A percentile compares a stretch with the other conserved stretches of the same genome.
phyloP scores from a whole-genome alignment of 2,888 invertebrate genomes.

The Fissipunctia ypsillon region DNA sequence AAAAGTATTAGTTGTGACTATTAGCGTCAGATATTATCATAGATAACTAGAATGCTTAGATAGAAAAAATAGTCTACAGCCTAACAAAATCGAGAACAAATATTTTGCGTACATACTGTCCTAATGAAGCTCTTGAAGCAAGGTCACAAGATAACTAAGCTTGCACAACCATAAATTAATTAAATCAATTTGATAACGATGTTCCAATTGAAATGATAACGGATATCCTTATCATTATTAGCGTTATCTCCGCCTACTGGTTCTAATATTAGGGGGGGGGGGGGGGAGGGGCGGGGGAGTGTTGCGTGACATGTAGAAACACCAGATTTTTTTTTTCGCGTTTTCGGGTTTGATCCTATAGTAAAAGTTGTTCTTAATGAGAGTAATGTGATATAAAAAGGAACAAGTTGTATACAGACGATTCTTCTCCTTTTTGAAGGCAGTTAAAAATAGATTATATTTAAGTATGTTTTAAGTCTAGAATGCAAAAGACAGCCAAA shows the following conservation, averaged over 20 bases:
- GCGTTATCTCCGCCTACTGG: slow-evolving; percentile 61
- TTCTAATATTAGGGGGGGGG: slow-evolving; percentile 33
- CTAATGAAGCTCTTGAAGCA: slow-evolving; percentile 60
- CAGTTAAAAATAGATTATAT: no score
- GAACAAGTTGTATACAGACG: no score
- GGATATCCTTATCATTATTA: slow-evolving; percentile 63
- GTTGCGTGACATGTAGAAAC: no score
- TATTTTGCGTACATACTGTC: slow-evolving; percentile 31
- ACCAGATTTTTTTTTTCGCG: no score
- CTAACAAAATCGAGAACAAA: slow-evolving; percentile 2
- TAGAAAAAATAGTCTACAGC: slow-evolving; percentile 3
- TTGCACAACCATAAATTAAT: slow-evolving; percentile 76
- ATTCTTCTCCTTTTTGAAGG: no score
- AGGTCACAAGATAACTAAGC: slow-evolving; percentile 68
- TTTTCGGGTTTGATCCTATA: no score
- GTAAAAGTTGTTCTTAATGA: no score
- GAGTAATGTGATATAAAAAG: no score
- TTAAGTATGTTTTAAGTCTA: no score
- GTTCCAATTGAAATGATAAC: slow-evolving; percentile 70
- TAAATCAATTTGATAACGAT: slow-evolving; percentile 75
- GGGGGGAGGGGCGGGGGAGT: no score
- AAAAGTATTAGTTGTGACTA: neutral
- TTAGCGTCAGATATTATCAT: slow-evolving; percentile 1
- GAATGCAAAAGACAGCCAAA: no score
- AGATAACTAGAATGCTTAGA: slow-evolving; percentile 15